Evolutionary conservation across 2,113 vertebrate species (phyloP).

Genomic region (Anarrhichthys ocellatus): DNA sequence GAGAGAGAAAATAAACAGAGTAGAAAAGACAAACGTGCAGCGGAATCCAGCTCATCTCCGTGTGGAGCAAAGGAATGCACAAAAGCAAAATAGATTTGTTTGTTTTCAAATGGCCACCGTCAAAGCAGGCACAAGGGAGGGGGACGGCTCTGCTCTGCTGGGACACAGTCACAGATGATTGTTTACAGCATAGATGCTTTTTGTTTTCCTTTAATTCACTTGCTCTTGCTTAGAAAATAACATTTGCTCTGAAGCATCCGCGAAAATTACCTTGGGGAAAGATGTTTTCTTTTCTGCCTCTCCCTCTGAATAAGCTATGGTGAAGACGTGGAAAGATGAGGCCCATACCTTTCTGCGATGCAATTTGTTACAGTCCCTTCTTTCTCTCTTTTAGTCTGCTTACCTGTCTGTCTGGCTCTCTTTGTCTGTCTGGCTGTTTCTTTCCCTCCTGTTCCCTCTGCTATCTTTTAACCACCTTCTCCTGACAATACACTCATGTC

Average conservation of each 20-base stretch:
- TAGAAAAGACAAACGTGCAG: constrained; percentile 1
- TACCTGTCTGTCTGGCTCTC: constrained; percentile 19
- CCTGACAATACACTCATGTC: constrained; percentile 45
- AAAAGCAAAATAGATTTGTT: constrained; percentile 67
- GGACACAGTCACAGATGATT: constrained; percentile 57
- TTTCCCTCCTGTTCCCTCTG: constrained; percentile 22
- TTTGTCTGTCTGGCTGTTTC: constrained; percentile 23
- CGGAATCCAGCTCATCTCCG: constrained; percentile 46
- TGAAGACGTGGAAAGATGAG: constrained; percentile 30
- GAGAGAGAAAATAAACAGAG: background rate
- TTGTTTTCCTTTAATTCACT: constrained; percentile 65
- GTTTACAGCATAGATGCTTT: constrained; percentile 58
- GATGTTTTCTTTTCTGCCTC: constrained; percentile 3
- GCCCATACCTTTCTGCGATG: constrained; percentile 6
- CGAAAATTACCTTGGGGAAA: constrained; percentile 52
- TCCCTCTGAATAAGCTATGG: constrained; percentile 7
- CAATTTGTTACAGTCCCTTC: constrained; percentile 13
- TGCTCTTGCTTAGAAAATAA: constrained; percentile 60
- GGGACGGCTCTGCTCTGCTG: constrained; percentile 42
- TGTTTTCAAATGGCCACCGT: constrained; percentile 62
- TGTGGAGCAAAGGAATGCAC: constrained; percentile 22
- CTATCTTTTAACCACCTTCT: constrained; percentile 50
- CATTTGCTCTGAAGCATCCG: constrained; percentile 42
- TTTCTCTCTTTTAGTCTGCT: constrained; percentile 7
- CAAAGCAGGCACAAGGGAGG: constrained; percentile 42